These are phyloP conservation scores for Halcyon senegalensis DNA, from an alignment of 2,113 vertebrate species.

Conservation along the genomic window DNA sequence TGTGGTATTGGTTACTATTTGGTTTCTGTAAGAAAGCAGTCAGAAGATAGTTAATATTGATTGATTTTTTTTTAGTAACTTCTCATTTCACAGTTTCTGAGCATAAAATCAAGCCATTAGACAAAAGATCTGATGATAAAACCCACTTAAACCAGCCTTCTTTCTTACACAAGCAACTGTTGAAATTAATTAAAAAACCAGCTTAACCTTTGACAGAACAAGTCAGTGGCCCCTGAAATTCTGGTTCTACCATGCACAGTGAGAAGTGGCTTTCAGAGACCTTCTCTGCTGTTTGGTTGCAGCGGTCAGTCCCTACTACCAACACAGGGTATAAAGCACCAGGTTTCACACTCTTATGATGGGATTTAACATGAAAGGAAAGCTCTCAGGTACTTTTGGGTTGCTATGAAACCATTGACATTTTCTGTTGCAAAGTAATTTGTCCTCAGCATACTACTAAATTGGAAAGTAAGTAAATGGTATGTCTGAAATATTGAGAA, in stretches of 20 bases:
- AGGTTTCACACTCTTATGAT: background rate
- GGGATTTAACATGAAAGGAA: constrained; percentile 33
- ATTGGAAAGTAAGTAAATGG: constrained; percentile 40
- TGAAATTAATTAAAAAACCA: constrained; percentile 14
- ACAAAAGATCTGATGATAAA: background rate
- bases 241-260: background rate
- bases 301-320: background rate
- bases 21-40: background rate
- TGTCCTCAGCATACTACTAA: constrained; percentile 14
- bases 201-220: background rate
- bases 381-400: constrained; percentile 38
- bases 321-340: background rate
- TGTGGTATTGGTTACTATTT: background rate
- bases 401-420: constrained; percentile 62
- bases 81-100: constrained; percentile 45
- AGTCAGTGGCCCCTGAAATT: background rate
- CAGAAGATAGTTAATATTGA: background rate
- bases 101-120: constrained; percentile 36
- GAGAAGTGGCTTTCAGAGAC: background rate
- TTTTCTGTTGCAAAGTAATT: constrained; percentile 45
- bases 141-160: constrained; percentile 5
- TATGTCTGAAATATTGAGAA: background rate
- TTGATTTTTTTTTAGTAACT: background rate
- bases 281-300: background rate
- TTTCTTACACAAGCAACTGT: background rate